Base-by-base conservation (phyloP, 2,888 invertebrate species). In the Drosophila mimica region DNA sequence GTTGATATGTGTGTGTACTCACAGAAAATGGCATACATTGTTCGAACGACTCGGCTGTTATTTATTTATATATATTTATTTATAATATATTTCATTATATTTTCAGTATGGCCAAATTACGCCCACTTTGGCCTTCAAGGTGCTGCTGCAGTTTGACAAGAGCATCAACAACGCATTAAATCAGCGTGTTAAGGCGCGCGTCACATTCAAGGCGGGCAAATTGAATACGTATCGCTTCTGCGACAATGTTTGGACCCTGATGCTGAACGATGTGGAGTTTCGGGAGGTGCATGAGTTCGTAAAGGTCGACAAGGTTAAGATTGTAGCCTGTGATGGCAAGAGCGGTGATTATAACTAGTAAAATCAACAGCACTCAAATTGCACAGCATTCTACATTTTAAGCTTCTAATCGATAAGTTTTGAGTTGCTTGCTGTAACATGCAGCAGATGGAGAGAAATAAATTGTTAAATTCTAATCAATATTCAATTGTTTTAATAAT, bases 181-280 rank as follows among this genome's bases (percentile, higher is more conserved):
- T 40, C 97, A 95, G 71, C 95, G 96, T 90, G 98, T 99, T 2
- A 99, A 98, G 93, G 98, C 98, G 63, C 95, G 99, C 91, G 95
- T 99, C 76, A 97, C 97, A 56, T 99, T 99, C 93, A 99, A 98
- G 95, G 97, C 97, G 79, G 96, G 96, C 62, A 97, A 96, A 94
- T 93, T 97, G 81, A 97, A 97, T 87, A 97, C 97, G 0, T 97
- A 95, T 95, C 97, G 99, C 91, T 99, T 99, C 94, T 99, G 99
- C 95, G 99, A 99, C 94, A 99, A 99, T 94, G 99, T 99, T 2
- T 99, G 99, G 99, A 99, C 99, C 8, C 98, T 99, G 91, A 98
- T 99, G 95, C 94, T 99, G 88, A 98, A 98, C 92, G 98, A 99
- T 94, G 99, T 99, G 11, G 99, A 99, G 93, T 99, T 99, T 92